phyloP scores from a whole-genome alignment of 2,113 vertebrate genomes.

The Notothenia coriiceps region DNA sequence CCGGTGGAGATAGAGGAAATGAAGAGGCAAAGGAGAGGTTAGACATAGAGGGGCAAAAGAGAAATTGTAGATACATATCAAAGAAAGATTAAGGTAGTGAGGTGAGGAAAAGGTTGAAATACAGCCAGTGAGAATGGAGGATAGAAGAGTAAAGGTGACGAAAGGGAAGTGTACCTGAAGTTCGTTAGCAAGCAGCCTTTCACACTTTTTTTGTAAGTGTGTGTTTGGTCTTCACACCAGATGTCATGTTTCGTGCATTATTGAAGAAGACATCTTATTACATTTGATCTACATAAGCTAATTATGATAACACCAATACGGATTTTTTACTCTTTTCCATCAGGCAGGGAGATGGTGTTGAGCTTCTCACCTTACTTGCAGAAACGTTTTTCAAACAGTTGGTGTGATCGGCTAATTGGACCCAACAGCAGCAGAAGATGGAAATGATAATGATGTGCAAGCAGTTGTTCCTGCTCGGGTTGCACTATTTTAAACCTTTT shows the following conservation, averaged over 20 bases:
- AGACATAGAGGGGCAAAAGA: slow-evolving; percentile 26
- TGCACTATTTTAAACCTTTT: no score
- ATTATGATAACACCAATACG: slow-evolving; percentile 18
- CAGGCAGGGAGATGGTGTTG: no score
- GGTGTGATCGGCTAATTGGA: slow-evolving; percentile 17
- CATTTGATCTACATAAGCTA: slow-evolving; percentile 1
- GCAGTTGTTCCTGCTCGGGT: no score
- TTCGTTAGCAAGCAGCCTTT: slow-evolving; percentile 18
- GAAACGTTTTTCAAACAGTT: slow-evolving; percentile 38
- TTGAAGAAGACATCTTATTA: not conserved
- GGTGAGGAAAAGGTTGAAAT: slow-evolving; percentile 19
- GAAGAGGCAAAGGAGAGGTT: slow-evolving; percentile 32
- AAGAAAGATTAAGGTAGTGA: slow-evolving; percentile 26
- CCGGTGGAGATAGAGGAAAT: slow-evolving; percentile 6
- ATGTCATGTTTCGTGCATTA: not conserved
- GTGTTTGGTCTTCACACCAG: not conserved
- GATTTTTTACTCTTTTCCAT: not conserved
- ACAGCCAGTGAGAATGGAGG: slow-evolving; percentile 8
- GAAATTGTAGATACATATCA: slow-evolving; percentile 49
- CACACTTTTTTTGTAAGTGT: not conserved
- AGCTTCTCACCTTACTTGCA: slow-evolving; percentile 12
- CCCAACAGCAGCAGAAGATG: slow-evolving; percentile 18
- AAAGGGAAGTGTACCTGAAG: slow-evolving; percentile 4
- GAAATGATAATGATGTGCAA: slow-evolving; percentile 21
- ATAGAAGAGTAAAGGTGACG: not conserved